phyloP scores from a whole-genome alignment of 2,888 invertebrate genomes.

The Agrilus mali region DNA sequence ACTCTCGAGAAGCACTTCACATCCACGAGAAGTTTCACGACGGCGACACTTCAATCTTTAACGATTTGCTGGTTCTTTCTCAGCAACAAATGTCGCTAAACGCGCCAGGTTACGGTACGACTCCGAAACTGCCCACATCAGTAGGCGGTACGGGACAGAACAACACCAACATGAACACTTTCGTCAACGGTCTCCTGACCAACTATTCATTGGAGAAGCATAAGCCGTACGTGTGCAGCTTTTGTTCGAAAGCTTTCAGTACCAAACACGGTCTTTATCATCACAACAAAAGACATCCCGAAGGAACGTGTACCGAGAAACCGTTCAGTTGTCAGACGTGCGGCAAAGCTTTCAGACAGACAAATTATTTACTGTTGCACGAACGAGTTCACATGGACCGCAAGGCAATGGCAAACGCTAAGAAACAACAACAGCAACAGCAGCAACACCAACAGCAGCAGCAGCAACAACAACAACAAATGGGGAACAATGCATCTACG shows the following conservation, averaged over 20 bases:
- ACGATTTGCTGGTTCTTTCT: constrained; percentile 64
- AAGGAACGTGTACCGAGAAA: constrained; percentile 65
- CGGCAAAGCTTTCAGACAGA: constrained; percentile 77
- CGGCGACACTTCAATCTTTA: constrained; percentile 68
- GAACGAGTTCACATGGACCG: constrained; percentile 65
- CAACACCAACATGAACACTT: neutral
- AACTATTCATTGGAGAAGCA: constrained; percentile 35
- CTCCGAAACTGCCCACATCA: neutral
- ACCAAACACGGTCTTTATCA: constrained; percentile 72
- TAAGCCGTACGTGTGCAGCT: constrained; percentile 65
- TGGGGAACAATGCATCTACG: constrained; percentile 23
- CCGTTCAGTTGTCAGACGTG: constrained; percentile 71
- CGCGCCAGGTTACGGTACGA: neutral
- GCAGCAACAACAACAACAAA: constrained; percentile 26
- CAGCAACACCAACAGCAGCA: constrained; percentile 22
- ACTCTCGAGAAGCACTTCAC: constrained; percentile 62
- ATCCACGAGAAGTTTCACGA: constrained; percentile 69
- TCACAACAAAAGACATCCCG: constrained; percentile 68
- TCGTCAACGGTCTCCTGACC: too few species aligned
- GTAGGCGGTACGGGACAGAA: neutral
- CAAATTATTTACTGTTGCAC: constrained; percentile 70
- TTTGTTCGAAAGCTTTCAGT: constrained; percentile 71
- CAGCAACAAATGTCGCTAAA: constrained; percentile 33
- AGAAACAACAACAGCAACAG: constrained; percentile 25
- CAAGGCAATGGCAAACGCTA: constrained; percentile 31